These are phyloP conservation scores for Botia almorhae DNA, from an alignment of 2,797 vertebrate genomes.

Conservation along the genomic window DNA sequence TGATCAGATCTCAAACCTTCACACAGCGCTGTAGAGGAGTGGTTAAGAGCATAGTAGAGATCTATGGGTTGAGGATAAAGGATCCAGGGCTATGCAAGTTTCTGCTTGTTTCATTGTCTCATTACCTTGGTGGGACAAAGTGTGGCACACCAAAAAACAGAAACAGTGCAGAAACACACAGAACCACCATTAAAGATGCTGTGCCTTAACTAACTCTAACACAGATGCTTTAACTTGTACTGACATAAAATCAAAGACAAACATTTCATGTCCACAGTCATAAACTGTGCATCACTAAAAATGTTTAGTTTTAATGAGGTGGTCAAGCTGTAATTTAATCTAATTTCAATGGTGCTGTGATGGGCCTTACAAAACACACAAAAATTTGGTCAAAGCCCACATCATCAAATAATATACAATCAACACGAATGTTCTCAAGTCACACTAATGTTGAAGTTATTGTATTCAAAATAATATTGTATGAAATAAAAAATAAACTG, in stretches of 20 bases:
- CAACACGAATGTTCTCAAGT: background rate
- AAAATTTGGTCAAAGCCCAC: background rate
- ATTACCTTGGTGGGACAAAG: slow-evolving; percentile 22
- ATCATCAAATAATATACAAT: slow-evolving; percentile 13
- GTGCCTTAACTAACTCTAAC: background rate
- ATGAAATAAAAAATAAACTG: too few species aligned
- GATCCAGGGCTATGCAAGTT: background rate
- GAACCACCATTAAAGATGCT: slow-evolving; percentile 22
- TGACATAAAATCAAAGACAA: background rate
- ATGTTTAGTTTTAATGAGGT: slow-evolving; percentile 35
- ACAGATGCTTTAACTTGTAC: background rate
- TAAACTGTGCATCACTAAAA: slow-evolving; percentile 14
- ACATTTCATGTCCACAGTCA: slow-evolving; percentile 28
- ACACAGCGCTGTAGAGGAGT: background rate
- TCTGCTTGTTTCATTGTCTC: slow-evolving; percentile 27
- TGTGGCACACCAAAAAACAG: slow-evolving; percentile 17
- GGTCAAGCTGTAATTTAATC: slow-evolving; percentile 43
- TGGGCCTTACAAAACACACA: background rate
- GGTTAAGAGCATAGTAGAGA: slow-evolving; percentile 77
- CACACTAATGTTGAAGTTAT: background rate
- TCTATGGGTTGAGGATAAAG: background rate
- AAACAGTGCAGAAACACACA: slow-evolving; percentile 15
- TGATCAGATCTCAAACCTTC: slow-evolving; percentile 76
- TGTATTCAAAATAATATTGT: background rate
- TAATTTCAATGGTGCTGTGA: background rate